Base-by-base conservation (phyloP, 2,888 invertebrate species). In the Drosophila kuntzei region DNA sequence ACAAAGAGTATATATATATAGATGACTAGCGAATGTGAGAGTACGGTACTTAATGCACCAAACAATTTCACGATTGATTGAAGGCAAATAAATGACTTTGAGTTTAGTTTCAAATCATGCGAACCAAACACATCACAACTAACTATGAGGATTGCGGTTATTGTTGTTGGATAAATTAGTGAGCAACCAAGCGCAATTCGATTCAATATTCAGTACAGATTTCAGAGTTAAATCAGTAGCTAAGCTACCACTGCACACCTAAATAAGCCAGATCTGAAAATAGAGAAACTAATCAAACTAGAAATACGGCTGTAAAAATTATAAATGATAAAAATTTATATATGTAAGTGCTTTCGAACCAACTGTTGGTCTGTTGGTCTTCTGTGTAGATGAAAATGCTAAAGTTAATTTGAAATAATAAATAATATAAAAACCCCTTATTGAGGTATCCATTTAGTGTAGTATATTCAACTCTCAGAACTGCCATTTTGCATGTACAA, bases 11-110 rank as follows among this genome's bases (percentile, higher is more conserved):
- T n/a, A n/a, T n/a, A n/a, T n/a, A n/a, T n/a, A 50, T 58, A 47
- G 62, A 63, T 61, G 73, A 53, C 44, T 60, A 46, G 44, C 39
- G 46, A 53, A 50, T 68, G 51, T 41, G n/a, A 18, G 44, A 44
- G 59, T 67, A 64, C 46, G 59, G 58, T 59, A 67, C 58, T 75
- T 75, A 75, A 78, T 80, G 78, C 84, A 78, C 66, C 65, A 73
- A 83, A 72, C 80, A 81, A 81, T 81, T 83, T 81, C 78, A 81
- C 84, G 84, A 72, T 58, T 76, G 83, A 72, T 71, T 81, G 68
- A 62, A 78, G 64, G 68, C 80, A 76, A 83, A 78, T 83, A 75
- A 81, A 71, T 81, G 70, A 72, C 74, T 76, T 76, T 74, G 59
- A 69, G 79, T 74, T 73, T 70, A 50, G 39, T 58, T 49, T 67